Percentiles rank a stretch among this genome's conserved stretches.
These are phyloP conservation scores for Scomber colias DNA, from an alignment of 2,113 vertebrate genomes.

Conservation along the genomic window DNA sequence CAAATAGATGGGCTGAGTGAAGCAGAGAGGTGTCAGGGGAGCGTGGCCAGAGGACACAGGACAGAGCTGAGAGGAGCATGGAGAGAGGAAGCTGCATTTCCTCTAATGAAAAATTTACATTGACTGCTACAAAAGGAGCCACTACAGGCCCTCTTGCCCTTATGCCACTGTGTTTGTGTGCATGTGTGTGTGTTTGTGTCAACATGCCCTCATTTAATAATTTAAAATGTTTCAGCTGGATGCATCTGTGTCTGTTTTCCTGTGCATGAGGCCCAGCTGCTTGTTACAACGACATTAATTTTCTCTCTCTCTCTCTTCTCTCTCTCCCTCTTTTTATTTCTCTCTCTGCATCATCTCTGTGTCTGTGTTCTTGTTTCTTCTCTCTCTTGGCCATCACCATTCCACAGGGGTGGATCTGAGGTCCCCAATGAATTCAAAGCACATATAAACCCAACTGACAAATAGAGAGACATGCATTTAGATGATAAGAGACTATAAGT, in stretches of 20 bases:
- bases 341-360: no score
- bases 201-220: conserved; percentile 56
- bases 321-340: conserved; percentile 17
- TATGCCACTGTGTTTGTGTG: conserved; percentile 2
- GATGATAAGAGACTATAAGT: conserved; percentile 60
- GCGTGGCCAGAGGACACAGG: conserved; percentile 55
- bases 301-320: not conserved
- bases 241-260: conserved; percentile 39
- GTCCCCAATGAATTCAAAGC: conserved; percentile 57
- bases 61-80: conserved; percentile 37
- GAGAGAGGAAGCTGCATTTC: conserved; percentile 53
- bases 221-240: conserved; percentile 48
- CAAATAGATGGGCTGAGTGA: conserved; percentile 57
- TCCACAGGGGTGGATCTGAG: conserved; percentile 43
- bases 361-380: no score
- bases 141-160: conserved; percentile 12
- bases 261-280: conserved; percentile 21
- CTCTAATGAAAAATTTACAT: conserved; percentile 73
- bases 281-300: conserved; percentile 13
- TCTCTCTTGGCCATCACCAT: conserved; percentile 46
- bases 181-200: conserved; percentile 1
- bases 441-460: conserved; percentile 59
- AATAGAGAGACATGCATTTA: conserved; percentile 63
- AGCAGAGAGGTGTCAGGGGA: conserved; percentile 44
- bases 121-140: conserved; percentile 34